Evolutionary conservation across 2,888 invertebrate species (phyloP).

Genomic region (Phymatocera aterrima): DNA sequence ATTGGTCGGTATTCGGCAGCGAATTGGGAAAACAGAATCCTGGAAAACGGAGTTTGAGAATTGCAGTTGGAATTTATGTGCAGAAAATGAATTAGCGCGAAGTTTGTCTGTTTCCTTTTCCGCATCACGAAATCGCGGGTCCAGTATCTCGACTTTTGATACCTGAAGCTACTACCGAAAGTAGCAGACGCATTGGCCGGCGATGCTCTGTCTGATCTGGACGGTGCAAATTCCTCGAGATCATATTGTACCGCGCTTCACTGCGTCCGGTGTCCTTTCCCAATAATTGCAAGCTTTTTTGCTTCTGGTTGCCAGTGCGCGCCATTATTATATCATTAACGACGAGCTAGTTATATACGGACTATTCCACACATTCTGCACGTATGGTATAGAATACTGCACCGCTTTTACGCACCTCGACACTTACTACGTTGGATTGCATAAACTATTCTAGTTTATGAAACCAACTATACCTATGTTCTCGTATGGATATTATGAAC

Average conservation of each 20-base stretch:
- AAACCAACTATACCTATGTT: not conserved
- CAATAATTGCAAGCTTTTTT: not conserved
- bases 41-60: too few relatives aligned
- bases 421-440: conserved; percentile 21
- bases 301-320: not conserved
- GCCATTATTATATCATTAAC: conserved; percentile 22
- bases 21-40: too few relatives aligned
- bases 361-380: not conserved
- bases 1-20: too few relatives aligned
- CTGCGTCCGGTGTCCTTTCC: not conserved
- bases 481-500: not conserved
- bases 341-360: conserved; percentile 1
- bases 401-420: not conserved
- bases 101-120: too few relatives aligned
- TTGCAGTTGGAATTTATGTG: too few relatives aligned
- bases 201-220: too few relatives aligned
- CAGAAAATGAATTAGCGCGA: too few relatives aligned
- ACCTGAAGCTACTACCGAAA: too few relatives aligned
- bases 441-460: conserved; percentile 7
- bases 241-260: not conserved
- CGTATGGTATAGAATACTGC: too few relatives aligned
- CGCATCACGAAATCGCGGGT: not conserved
- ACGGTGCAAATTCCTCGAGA: not conserved
- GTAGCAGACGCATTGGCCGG: not conserved
- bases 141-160: not conserved